Conservation (phyloP, 2,797 vertebrate genomes). For the Delichon dasypus region DNA sequence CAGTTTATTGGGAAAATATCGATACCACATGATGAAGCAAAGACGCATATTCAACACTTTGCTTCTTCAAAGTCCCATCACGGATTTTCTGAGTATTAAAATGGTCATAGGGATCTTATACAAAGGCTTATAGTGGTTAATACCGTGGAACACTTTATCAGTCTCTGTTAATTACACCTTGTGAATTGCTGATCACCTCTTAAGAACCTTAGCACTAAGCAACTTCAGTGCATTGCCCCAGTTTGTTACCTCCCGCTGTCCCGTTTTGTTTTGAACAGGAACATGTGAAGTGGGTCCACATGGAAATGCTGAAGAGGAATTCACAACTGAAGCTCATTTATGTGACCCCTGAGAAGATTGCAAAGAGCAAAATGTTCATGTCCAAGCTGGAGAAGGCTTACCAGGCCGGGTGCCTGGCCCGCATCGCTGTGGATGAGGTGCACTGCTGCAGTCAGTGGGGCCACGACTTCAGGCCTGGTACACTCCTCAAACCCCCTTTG, state of each 20-base stretch:
- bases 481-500: background rate
- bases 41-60: background rate
- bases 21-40: background rate
- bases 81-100: background rate
- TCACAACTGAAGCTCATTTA: constrained; percentile 89
- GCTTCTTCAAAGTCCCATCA: background rate
- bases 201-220: background rate
- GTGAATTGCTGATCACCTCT: background rate
- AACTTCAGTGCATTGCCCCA: background rate
- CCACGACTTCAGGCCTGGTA: constrained; percentile 97
- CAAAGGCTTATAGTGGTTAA: background rate
- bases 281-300: constrained; percentile 85
- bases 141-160: background rate
- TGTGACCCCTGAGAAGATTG: constrained; percentile 96
- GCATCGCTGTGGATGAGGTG: constrained; percentile 93
- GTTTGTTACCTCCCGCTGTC: background rate
- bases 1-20: background rate
- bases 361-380: constrained; percentile 97
- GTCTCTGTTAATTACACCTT: background rate
- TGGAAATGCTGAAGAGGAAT: constrained; percentile 81
- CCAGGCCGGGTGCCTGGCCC: constrained; percentile 80
- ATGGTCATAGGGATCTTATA: background rate
- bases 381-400: constrained; percentile 95
- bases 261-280: constrained; percentile 74
- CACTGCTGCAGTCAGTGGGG: constrained; percentile 99